These are phyloP conservation scores for Protobothrops flavoviridis DNA, from an alignment of 2,113 vertebrate species.

Conservation along the genomic window DNA sequence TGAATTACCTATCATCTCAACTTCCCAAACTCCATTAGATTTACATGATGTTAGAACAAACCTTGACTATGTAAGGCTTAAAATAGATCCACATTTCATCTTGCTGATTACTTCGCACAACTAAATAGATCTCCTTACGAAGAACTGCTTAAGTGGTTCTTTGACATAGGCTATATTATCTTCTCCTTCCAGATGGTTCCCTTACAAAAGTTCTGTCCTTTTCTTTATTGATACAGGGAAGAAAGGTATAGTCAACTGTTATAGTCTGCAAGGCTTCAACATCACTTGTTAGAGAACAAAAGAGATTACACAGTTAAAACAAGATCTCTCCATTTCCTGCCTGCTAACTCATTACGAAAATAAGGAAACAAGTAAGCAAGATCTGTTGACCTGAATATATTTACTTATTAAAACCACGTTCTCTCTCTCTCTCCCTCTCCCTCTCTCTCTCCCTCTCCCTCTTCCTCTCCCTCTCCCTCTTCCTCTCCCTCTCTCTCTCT, in stretches of 20 bases:
- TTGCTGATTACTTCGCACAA: neutral
- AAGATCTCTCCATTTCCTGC: slow-evolving; percentile 5
- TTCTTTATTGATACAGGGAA: neutral
- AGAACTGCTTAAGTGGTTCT: neutral
- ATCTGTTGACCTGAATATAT: slow-evolving; percentile 3
- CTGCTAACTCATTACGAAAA: slow-evolving; percentile 11
- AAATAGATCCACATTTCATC: neutral
- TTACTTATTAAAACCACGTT: neutral
- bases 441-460: too few species aligned
- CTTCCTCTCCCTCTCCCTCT: too few species aligned
- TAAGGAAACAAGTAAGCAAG: slow-evolving; percentile 8
- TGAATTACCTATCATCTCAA: neutral
- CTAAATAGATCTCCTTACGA: neutral
- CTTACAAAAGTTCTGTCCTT: neutral
- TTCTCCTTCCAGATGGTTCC: neutral
- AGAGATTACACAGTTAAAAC: slow-evolving; percentile 11
- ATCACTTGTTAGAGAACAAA: slow-evolving; percentile 15
- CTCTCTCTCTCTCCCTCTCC: too few species aligned
- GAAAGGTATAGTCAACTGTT: slow-evolving; percentile 2
- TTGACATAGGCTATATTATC: neutral
- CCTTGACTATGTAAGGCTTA: neutral
- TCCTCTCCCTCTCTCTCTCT: too few species aligned
- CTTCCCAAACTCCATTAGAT: neutral
- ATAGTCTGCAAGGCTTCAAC: slow-evolving; percentile 11
- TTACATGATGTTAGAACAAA: neutral